phyloP scores from a whole-genome alignment of 2,888 invertebrate species.

The Acrobasis repandana region DNA sequence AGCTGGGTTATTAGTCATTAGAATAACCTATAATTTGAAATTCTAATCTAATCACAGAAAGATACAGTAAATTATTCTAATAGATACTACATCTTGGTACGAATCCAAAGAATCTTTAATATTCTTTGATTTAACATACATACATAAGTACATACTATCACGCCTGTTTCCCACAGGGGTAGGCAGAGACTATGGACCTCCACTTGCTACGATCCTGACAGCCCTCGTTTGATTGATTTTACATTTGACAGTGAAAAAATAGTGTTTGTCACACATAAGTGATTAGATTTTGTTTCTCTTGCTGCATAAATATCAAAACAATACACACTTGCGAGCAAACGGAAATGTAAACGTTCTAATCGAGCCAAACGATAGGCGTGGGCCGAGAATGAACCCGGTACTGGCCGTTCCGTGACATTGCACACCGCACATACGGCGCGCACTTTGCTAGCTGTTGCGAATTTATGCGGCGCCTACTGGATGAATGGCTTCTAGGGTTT shows the following conservation, averaged over 20 bases:
- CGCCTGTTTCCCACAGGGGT: too few relatives aligned
- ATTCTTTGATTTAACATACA: too few relatives aligned
- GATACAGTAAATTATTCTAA: not conserved
- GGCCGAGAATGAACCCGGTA: conserved; percentile 42
- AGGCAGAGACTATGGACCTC: too few relatives aligned
- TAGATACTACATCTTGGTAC: not conserved
- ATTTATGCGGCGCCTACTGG: conserved; percentile 59
- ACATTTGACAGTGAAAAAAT: too few relatives aligned
- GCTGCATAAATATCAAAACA: conserved; percentile 9
- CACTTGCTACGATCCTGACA: too few relatives aligned
- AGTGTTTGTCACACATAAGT: not conserved
- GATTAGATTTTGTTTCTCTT: conserved; percentile 1
- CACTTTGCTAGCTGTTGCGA: conserved; percentile 50
- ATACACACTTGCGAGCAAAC: conserved; percentile 40
- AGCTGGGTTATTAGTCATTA: not conserved
- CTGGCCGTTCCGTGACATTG: conserved; percentile 56
- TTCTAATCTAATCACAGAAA: not conserved
- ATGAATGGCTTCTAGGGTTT: conserved; percentile 1
- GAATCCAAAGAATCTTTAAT: conserved; percentile 12
- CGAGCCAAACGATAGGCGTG: conserved; percentile 58
- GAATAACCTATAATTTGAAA: not conserved
- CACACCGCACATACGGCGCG: conserved; percentile 45
- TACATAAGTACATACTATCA: too few relatives aligned
- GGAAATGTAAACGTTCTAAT: conserved; percentile 59
- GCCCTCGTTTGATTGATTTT: too few relatives aligned